A percentile compares a stretch with the other conserved stretches of the same genome.
phyloP scores from a whole-genome alignment of 2,888 invertebrate genomes.

The Sesamia inferens region DNA sequence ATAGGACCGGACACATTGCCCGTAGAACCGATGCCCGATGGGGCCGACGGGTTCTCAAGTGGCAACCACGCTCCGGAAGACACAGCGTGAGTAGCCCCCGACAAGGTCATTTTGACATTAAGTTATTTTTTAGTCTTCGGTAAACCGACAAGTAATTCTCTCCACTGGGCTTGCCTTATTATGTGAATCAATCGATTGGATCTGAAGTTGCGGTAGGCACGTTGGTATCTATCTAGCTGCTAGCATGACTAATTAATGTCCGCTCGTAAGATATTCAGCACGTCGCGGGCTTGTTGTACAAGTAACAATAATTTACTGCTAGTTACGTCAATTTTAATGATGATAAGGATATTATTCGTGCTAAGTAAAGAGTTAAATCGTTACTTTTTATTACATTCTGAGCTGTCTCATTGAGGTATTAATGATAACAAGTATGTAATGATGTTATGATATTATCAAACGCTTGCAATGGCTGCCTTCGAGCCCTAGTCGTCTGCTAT shows the following conservation, averaged over 20 bases:
- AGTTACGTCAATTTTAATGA: conserved; percentile 20
- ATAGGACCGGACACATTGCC: no score
- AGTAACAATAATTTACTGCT: conserved; percentile 15
- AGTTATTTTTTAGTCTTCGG: not conserved
- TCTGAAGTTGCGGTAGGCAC: conserved; percentile 30
- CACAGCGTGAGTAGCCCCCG: no score
- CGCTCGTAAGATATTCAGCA: conserved; percentile 26
- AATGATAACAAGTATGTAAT: conserved; percentile 11
- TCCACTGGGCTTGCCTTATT: conserved; percentile 20
- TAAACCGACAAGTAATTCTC: conserved; percentile 8
- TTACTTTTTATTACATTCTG: conserved; percentile 3
- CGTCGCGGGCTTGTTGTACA: conserved; percentile 23
- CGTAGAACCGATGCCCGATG: no score
- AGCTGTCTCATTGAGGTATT: conserved; percentile 1
- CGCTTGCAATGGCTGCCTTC: conserved; percentile 1
- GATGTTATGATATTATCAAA: not conserved
- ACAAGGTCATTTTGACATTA: not conserved
- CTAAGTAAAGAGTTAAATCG: not conserved
- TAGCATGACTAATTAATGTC: conserved; percentile 33
- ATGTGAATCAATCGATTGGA: conserved; percentile 34
- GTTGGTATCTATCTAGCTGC: conserved; percentile 11
- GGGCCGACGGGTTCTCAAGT: no score
- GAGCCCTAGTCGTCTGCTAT: not conserved
- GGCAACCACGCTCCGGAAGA: no score
- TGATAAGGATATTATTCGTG: not conserved